A percentile compares a stretch with the other conserved stretches of the same genome.
Conservation (phyloP, 2,888 invertebrate genomes). For the Nebria brevicollis region DNA sequence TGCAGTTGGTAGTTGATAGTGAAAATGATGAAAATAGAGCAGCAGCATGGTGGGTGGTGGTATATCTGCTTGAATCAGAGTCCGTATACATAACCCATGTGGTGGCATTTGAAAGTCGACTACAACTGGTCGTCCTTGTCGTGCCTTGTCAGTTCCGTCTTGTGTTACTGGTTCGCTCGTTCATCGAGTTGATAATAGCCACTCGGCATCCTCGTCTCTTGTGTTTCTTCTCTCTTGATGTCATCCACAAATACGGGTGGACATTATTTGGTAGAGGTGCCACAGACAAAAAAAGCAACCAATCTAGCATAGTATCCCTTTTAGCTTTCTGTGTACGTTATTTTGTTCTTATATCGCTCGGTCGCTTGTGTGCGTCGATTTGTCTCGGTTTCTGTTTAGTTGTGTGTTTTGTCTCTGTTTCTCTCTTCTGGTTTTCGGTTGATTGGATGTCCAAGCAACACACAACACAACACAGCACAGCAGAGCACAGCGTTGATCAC, state of each 20-base stretch:
- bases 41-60: too few species aligned
- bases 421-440: conserved; percentile 12
- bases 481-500: too few species aligned
- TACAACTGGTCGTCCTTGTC: neutral
- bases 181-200: conserved; percentile 9
- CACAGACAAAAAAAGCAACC: neutral
- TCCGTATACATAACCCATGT: conserved; percentile 11
- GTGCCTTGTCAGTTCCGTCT: neutral
- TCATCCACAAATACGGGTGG: neutral
- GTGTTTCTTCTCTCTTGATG: neutral
- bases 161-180: conserved; percentile 5
- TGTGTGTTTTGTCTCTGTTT: neutral
- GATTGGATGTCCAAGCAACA: conserved; percentile 30
- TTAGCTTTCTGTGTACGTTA: neutral
- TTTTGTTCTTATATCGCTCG: neutral
- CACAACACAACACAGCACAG: too few species aligned
- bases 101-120: conserved; percentile 20
- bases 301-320: neutral
- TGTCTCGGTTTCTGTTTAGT: neutral
- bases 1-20: too few species aligned
- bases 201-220: neutral
- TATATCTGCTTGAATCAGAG: too few species aligned
- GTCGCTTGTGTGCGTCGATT: neutral
- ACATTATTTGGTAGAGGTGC: neutral
- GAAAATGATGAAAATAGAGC: too few species aligned